Percentiles rank a stretch among this genome's conserved stretches.
Evolutionary conservation across 2,797 vertebrate species (phyloP).

Genomic region (Anomalospiza imberbis): DNA sequence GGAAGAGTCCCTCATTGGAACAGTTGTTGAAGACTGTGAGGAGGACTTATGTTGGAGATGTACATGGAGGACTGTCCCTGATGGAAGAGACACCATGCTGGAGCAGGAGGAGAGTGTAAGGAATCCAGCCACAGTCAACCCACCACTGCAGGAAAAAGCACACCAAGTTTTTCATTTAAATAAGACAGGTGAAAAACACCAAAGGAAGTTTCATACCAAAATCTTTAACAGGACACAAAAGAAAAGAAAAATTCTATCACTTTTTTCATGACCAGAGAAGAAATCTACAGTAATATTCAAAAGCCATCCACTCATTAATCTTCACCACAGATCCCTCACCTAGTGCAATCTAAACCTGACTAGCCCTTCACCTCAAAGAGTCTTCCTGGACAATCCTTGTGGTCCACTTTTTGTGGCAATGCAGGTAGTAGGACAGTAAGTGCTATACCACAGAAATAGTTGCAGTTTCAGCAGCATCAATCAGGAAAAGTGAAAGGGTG

Average conservation of each 20-base stretch:
- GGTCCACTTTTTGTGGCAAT: neutral
- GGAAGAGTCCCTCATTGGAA: neutral
- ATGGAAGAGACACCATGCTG: neutral
- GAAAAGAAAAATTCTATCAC: neutral
- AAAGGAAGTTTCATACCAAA: neutral
- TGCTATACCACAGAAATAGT: neutral
- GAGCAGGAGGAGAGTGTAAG: neutral
- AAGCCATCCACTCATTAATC: neutral
- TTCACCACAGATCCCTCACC: neutral
- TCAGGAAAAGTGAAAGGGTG: neutral
- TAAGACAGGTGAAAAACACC: neutral
- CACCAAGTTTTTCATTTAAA: neutral
- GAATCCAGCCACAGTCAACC: neutral
- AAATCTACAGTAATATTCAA: neutral
- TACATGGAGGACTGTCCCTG: neutral
- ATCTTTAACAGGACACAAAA: neutral
- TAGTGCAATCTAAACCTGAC: neutral
- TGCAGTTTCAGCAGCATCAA: neutral
- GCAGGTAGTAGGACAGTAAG: neutral
- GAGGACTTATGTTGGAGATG: neutral
- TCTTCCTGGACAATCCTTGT: neutral
- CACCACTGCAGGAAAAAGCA: neutral
- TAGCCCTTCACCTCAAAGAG: neutral
- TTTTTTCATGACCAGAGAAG: neutral
- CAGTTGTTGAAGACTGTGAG: neutral